These are phyloP conservation scores for Chouioia cunea DNA, from an alignment of 2,888 invertebrate species.

Conservation along the genomic window DNA sequence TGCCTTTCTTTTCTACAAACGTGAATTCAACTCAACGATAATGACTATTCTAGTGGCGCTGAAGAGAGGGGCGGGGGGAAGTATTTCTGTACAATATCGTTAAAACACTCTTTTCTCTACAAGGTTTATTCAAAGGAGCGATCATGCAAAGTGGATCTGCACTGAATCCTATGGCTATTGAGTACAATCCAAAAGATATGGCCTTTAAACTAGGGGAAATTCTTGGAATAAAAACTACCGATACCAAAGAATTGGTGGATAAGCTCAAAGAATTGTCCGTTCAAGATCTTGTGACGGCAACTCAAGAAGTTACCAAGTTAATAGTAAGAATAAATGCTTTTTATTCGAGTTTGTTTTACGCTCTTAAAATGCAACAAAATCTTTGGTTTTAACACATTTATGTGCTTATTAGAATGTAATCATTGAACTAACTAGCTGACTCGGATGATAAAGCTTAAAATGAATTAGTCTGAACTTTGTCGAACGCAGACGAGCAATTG, in stretches of 20 bases:
- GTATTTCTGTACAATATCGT: too few relatives aligned
- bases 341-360: too few relatives aligned
- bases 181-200: conserved; percentile 54
- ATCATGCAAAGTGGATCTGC: conserved; percentile 62
- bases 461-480: too few relatives aligned
- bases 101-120: conserved; percentile 5
- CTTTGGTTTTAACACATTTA: too few relatives aligned
- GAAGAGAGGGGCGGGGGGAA: too few relatives aligned
- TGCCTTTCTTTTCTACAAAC: neutral
- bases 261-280: conserved; percentile 53
- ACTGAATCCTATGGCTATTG: conserved; percentile 56
- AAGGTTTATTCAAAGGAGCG: conserved; percentile 60
- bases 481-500: too few relatives aligned
- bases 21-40: too few relatives aligned
- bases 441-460: too few relatives aligned
- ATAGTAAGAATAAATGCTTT: conserved; percentile 45
- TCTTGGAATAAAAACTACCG: conserved; percentile 58
- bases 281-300: conserved; percentile 51
- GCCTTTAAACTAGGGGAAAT: conserved; percentile 62
- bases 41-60: too few relatives aligned
- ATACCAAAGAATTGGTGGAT: conserved; percentile 57
- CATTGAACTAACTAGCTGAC: too few relatives aligned
- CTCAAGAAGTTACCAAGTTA: conserved; percentile 48
- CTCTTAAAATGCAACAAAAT: too few relatives aligned
- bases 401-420: too few relatives aligned